Evolutionary conservation across 2,797 vertebrate genomes (phyloP), one percentile per base, ranked within the genome.

Genomic region (Galaxias olidus): DNA sequence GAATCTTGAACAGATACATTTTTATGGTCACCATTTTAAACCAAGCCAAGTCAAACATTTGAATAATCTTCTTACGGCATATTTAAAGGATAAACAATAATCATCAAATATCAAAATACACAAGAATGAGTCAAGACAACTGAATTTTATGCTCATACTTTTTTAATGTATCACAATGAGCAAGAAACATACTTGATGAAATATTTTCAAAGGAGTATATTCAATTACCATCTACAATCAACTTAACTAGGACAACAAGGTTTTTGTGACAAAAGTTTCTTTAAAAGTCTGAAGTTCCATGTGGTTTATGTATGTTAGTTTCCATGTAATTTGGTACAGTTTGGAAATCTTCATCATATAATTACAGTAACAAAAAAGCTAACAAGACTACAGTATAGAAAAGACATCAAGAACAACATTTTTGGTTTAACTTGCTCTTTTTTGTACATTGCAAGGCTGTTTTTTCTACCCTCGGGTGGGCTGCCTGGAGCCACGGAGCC

Each of bases 161-260:
- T 94, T 98, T 98, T 98, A 98, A 98, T 98, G 96, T 97, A 98
- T 97, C 96, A 98, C 97, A 98, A 98, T 98, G 97, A 98, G 97
- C 97, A 98, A 95, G 96, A 98, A 98, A 98, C 96, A 98, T 98
- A 98, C 95, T 97, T 97, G 96, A 98, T 98, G 96, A 98, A 98
- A 95, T 98, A 98, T 97, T 98, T 98, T 97, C 97, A 98, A 98
- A 98, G 96, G 96, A 98, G 95, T 98, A 98, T 98, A 98, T 98
- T 98, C 96, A 98, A 97, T 98, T 98, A 98, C 96, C 97, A 98
- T 97, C 97, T 98, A 98, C 97, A 98, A 97, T 98, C 96, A 98
- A 98, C 97, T 98, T 96, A 98, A 98, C 96, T 98, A 98, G 98
- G 96, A 98, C 97, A 98, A 98, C 97, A 97, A 98, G 96, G 95